These are phyloP conservation scores for Colinus virginianus DNA, from an alignment of 2,113 vertebrate species.

Conservation along the genomic window DNA sequence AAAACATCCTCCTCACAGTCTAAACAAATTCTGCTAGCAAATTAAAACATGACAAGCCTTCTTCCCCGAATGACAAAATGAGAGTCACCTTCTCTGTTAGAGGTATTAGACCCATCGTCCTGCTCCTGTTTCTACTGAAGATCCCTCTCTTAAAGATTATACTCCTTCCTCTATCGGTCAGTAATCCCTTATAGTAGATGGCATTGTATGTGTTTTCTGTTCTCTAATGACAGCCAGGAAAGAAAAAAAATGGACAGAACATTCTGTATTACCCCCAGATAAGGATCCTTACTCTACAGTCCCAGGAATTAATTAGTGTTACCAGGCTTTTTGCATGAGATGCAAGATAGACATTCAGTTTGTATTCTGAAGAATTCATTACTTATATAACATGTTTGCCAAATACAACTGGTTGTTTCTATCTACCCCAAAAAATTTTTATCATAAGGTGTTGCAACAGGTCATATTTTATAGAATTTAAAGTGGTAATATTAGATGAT, in stretches of 20 bases:
- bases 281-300: neutral
- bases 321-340: neutral
- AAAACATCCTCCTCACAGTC: conserved; percentile 70
- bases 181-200: neutral
- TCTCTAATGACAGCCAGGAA: neutral
- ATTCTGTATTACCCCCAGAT: neutral
- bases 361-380: neutral
- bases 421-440: neutral
- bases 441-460: neutral
- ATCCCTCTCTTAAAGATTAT: neutral
- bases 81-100: neutral
- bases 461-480: neutral
- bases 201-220: neutral
- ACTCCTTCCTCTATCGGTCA: neutral
- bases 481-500: neutral
- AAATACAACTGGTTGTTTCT: neutral
- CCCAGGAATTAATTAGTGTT: neutral
- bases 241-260: neutral
- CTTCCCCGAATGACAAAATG: conserved; percentile 6
- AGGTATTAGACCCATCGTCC: neutral
- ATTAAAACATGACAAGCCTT: conserved; percentile 41
- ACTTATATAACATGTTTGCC: neutral
- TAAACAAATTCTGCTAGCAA: conserved; percentile 61
- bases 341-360: neutral
- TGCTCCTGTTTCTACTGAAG: neutral